Conservation (phyloP, 2,113 vertebrate genomes). For the Anser cygnoides region DNA sequence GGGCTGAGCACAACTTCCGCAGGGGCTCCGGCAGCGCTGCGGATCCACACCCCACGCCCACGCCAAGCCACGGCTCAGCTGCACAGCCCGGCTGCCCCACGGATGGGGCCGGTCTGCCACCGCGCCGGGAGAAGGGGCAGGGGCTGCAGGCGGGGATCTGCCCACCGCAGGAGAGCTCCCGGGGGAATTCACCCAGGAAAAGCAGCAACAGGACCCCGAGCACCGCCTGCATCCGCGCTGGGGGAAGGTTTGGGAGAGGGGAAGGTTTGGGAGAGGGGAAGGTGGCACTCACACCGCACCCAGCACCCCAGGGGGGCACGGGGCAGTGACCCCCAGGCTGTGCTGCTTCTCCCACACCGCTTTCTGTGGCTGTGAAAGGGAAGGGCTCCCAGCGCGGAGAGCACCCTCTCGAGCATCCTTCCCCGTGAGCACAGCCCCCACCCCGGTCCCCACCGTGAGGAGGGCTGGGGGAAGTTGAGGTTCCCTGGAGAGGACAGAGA, state of each 20-base stretch:
- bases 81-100: background rate
- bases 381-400: background rate
- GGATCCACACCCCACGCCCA: background rate
- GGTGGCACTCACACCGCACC: background rate
- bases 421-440: background rate
- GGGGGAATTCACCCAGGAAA: background rate
- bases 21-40: background rate
- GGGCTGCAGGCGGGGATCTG: background rate
- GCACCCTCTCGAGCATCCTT: background rate
- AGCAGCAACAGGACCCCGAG: background rate
- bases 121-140: background rate
- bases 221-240: fast-evolving
- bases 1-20: background rate
- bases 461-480: background rate
- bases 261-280: background rate
- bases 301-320: background rate
- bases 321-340: fast-evolving
- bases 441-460: background rate
- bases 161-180: background rate
- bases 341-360: background rate
- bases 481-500: background rate
- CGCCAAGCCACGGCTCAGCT: background rate
- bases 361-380: background rate
- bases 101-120: background rate
- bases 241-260: fast-evolving